phyloP scores from a whole-genome alignment of 2,113 vertebrate genomes.

The Pterocles orientalis region DNA sequence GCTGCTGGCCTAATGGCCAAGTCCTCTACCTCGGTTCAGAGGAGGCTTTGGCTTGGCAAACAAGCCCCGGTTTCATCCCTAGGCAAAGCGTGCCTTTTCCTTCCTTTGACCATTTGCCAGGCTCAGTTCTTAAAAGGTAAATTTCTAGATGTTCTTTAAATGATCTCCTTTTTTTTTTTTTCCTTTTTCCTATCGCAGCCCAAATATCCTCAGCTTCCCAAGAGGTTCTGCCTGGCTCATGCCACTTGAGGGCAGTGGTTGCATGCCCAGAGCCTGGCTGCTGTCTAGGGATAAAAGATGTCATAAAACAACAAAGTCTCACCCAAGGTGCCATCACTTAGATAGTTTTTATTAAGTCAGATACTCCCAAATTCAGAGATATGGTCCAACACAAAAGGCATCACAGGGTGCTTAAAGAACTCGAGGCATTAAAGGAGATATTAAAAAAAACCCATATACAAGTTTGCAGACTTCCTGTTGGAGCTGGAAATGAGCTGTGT shows the following conservation, averaged over 20 bases:
- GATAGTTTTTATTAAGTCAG: rapidly evolving
- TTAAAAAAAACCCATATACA: rapidly evolving
- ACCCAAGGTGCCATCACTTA: background rate
- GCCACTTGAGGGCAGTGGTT: constrained; percentile 30
- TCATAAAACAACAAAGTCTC: background rate
- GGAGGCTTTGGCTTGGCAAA: no score
- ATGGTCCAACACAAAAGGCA: no score
- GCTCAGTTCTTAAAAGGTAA: background rate
- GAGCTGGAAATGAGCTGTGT: background rate
- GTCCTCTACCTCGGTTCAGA: rapidly evolving
- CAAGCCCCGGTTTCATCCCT: background rate
- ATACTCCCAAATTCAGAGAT: background rate
- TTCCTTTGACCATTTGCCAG: rapidly evolving
- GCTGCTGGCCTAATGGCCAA: background rate
- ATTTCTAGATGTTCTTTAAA: no score
- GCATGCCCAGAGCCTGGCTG: background rate
- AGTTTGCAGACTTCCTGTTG: background rate
- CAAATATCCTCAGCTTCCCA: rapidly evolving
- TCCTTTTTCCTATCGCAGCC: rapidly evolving
- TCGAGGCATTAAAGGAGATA: background rate
- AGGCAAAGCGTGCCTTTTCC: background rate
- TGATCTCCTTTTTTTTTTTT: rapidly evolving
- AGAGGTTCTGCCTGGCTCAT: background rate
- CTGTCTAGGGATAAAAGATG: rapidly evolving
- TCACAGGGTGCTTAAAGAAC: background rate